A percentile compares a stretch with the other conserved stretches of the same genome.
Conservation (phyloP, 2,888 invertebrate species). For the Tachina lurida region DNA sequence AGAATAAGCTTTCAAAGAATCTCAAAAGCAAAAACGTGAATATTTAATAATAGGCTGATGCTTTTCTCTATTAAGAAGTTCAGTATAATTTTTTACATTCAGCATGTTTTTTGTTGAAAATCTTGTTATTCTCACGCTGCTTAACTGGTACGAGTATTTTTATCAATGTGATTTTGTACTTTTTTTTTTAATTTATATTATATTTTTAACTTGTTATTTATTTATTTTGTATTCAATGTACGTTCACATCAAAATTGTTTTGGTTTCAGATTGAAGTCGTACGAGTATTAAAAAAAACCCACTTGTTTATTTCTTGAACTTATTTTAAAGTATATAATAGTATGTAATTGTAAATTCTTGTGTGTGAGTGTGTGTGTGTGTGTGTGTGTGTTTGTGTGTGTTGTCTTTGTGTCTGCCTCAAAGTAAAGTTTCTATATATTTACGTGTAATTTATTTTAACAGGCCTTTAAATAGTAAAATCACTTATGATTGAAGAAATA, state of each 20-base stretch:
- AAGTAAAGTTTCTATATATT: background rate
- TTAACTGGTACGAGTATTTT: constrained; percentile 58
- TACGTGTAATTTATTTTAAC: background rate
- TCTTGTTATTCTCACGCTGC: constrained; percentile 44
- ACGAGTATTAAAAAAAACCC: background rate
- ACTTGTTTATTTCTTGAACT: constrained; percentile 28
- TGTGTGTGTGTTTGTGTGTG: background rate
- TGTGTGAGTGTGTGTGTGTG: background rate
- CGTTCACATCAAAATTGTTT: constrained; percentile 42
- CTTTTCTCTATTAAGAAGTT: background rate
- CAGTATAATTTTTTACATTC: background rate
- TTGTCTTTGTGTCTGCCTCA: background rate
- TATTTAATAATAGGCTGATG: constrained; percentile 17
- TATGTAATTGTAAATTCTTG: background rate
- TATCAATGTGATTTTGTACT: constrained; percentile 33
- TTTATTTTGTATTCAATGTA: constrained; percentile 44
- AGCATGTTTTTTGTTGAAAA: constrained; percentile 10
- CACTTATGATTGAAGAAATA: background rate
- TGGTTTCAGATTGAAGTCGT: constrained; percentile 11
- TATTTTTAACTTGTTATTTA: constrained; percentile 20
- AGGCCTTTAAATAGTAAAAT: constrained; percentile 12
- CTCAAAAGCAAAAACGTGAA: background rate
- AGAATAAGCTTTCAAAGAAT: background rate
- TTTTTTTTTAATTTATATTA: constrained; percentile 21
- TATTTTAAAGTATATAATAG: background rate